Base-by-base conservation (phyloP, 2,797 vertebrate genomes). In the Nyctalus aviator region DNA sequence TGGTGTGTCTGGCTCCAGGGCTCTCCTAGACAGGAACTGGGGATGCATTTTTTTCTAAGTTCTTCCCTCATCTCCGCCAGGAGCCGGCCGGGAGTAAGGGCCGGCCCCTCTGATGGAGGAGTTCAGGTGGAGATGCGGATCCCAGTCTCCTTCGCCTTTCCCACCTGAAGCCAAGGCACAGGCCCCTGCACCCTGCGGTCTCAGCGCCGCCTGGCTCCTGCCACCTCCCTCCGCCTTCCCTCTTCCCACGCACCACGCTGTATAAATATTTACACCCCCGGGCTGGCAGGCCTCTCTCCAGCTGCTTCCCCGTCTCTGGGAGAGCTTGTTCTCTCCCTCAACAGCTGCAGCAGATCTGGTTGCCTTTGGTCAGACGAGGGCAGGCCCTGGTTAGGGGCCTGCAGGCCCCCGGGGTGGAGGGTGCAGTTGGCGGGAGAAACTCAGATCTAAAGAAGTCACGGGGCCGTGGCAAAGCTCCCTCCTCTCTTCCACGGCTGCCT, bases 201-300 rank as follows among this genome's bases (percentile, higher is more conserved):
- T 91, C 25, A 18, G 81, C 10, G 79, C 84, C 3, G 46, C 77
- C 77, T 37, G 11, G 3, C 78, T 92, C 94, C 88, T 94, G 81
- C 88, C 83, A 59, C 75, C 92, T 90, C 91, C 57, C 78, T 17
- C 92, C 64, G 84, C 71, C 89, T 82, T 20, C 78, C 87, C 84
- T 97, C 97, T 97, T 96, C 96, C 97, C 97, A 96, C 72, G 41
- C 93, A 95, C 94, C 90, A 87, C 35, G 77, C 97, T 97, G 97
- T 96, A 98, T 95, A 97, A 97, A 98, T 98, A 97, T 98, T 98
- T 98, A 98, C 96, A 96, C 97, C 98, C 96, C 95, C 27, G 0
- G 97, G 96, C 97, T 98, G 97, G 97, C 97, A 97, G 97, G 97
- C 98, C 97, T 98, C 97, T 98, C 94, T 96, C 96, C 96, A 37